Evolutionary conservation across 2,888 invertebrate species (phyloP).

Genomic region (Meandrusa payeni): DNA sequence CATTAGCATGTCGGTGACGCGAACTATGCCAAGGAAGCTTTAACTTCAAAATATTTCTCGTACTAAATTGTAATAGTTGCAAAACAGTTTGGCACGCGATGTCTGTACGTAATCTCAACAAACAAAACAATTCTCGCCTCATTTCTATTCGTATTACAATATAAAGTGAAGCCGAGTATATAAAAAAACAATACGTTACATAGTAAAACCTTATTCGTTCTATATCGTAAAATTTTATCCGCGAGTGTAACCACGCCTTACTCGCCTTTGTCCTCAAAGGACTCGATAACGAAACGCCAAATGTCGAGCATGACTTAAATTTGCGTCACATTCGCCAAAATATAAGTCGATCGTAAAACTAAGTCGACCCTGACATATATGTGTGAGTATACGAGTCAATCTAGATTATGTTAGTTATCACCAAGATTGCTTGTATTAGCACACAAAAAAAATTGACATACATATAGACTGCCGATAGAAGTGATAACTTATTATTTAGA

Average conservation of each 20-base stretch:
- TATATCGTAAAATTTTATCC: conserved; percentile 6
- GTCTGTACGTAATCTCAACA: no score
- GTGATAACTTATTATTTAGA: no score
- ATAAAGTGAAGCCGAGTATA: neutral
- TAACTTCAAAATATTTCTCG: no score
- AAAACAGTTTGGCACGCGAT: no score
- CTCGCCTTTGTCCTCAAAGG: conserved; percentile 16
- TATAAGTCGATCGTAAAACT: conserved; percentile 17
- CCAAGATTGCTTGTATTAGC: conserved; percentile 4
- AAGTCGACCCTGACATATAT: conserved; percentile 4
- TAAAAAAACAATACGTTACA: neutral
- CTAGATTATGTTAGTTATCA: conserved; percentile 9
- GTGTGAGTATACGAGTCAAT: neutral
- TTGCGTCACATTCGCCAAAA: conserved; percentile 14
- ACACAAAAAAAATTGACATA: no score
- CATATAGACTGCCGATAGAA: no score
- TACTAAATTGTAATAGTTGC: no score
- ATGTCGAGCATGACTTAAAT: conserved; percentile 15
- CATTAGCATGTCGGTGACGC: no score
- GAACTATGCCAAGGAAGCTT: no score
- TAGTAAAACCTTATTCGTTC: conserved; percentile 1
- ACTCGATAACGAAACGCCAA: conserved; percentile 6
- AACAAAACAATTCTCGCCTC: neutral
- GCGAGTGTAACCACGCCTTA: conserved; percentile 6
- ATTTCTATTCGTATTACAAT: neutral